Base-by-base conservation (phyloP, 2,797 vertebrate species). In the Novumbra hubbsi region DNA sequence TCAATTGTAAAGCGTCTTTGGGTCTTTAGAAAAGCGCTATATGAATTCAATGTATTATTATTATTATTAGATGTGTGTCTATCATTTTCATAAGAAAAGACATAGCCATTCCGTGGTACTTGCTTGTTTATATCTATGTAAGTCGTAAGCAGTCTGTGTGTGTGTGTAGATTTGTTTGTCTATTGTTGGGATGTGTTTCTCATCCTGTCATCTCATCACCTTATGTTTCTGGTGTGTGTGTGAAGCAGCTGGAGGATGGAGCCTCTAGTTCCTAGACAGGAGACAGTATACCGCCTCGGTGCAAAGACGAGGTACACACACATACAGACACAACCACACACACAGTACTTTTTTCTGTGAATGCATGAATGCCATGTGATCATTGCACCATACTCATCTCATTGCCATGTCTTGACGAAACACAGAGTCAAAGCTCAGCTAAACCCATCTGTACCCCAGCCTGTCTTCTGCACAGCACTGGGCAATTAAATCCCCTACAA, bases 201-300 rank as follows among this genome's bases (percentile, higher is more conserved):
- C 21, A 57, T 78, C 81, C 72, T 78, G 57, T 27, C 72, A 80
- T 73, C 66, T 81, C 75, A 76, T 90, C 88, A 89, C 82, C 81
- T 92, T 90, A 88, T 94, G 84, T 93, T 91, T 84, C 85, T 91
- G 88, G 83, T 88, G 78, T 75, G 78, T 75, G 83, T 91, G 84
- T 87, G 90, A 92, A 92, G 92, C 93, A 93, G 90, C 90, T 93
- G 91, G 92, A 93, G 83, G 84, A 78, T 89, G 86, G 87, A 91
- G 78, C 82, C 86, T 87, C 84, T 85, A 83, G 86, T 90, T 86
- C 90, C 92, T 73, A 86, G 90, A 91, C 93, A 94, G 89, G 91
- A 94, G 81, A 93, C 86, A 92, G 83, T 92, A 90, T 92, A 89
- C 90, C 91, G 94, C 83, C 89, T 94, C 92, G 92, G 91, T 93